A percentile compares a stretch with the other conserved stretches of the same genome.
Conservation (phyloP, 2,113 vertebrate species). For the Dasyornis broadbenti region DNA sequence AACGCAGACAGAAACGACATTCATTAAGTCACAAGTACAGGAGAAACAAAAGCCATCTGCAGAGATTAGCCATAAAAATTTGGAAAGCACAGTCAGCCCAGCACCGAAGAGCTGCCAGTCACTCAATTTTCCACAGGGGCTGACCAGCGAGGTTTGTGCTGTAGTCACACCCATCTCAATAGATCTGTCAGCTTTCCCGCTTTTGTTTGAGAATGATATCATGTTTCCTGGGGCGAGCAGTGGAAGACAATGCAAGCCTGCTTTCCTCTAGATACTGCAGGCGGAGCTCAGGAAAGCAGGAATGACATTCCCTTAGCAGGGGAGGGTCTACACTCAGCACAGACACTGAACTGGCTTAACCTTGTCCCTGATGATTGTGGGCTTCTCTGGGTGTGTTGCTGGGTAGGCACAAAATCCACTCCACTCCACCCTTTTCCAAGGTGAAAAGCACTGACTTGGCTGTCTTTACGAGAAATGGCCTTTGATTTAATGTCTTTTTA, state of each 20-base stretch:
- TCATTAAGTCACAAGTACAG: neutral
- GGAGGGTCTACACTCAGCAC: slow-evolving; percentile 20
- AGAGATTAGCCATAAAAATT: neutral
- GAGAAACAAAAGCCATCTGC: neutral
- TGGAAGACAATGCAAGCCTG: slow-evolving; percentile 74
- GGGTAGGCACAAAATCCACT: slow-evolving; percentile 51
- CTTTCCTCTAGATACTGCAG: slow-evolving; percentile 75
- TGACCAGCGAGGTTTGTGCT: slow-evolving; percentile 62
- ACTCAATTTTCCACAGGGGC: slow-evolving; percentile 32
- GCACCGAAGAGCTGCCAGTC: neutral
- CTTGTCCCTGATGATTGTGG: slow-evolving; percentile 9
- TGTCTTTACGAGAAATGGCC: neutral
- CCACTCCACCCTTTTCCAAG: slow-evolving; percentile 65
- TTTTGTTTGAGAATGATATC: slow-evolving; percentile 82
- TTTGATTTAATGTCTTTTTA: neutral
- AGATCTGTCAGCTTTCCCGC: slow-evolving; percentile 82
- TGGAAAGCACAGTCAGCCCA: neutral
- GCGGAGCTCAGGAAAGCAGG: slow-evolving; percentile 77
- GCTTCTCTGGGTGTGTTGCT: slow-evolving; percentile 58
- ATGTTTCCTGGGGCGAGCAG: slow-evolving; percentile 76
- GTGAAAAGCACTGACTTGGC: slow-evolving; percentile 17
- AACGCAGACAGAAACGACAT: neutral
- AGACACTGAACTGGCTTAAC: slow-evolving; percentile 64
- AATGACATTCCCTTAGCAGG: slow-evolving; percentile 68
- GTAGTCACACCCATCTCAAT: slow-evolving; percentile 74